Evolutionary conservation across 2,888 invertebrate species (phyloP).

Genomic region (Ectemnius cavifrons): DNA sequence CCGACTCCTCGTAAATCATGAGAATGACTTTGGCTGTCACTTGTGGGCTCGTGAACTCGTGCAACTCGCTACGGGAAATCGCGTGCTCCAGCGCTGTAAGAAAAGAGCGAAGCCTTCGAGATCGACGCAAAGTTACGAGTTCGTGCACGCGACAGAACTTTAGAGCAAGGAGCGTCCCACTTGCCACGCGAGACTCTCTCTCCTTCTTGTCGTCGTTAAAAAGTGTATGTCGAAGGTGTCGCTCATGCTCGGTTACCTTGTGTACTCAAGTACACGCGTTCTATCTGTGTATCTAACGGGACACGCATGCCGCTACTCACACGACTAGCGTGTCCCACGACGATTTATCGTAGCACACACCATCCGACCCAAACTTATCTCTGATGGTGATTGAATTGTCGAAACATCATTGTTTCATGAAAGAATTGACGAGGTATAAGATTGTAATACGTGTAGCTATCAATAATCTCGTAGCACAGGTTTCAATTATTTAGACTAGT

Average conservation of each 20-base stretch:
- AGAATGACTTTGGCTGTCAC: conserved; percentile 45
- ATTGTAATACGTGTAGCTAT: conserved; percentile 33
- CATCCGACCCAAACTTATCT: too few species aligned
- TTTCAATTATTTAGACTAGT: conserved; percentile 54
- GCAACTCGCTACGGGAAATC: conserved; percentile 48
- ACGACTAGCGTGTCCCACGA: neutral
- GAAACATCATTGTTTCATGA: conserved; percentile 4
- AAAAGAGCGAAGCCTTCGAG: conserved; percentile 54
- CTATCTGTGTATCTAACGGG: conserved; percentile 7
- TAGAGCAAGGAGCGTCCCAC: conserved; percentile 41
- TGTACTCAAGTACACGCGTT: conserved; percentile 2
- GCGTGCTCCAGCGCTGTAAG: conserved; percentile 57
- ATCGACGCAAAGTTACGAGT: conserved; percentile 51
- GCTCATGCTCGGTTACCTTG: conserved; percentile 11
- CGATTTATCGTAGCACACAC: too few species aligned
- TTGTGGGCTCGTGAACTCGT: conserved; percentile 34
- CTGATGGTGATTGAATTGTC: neutral
- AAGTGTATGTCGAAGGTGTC: conserved; percentile 34
- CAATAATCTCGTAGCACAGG: too few species aligned
- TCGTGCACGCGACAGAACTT: conserved; percentile 56
- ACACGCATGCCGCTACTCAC: conserved; percentile 7
- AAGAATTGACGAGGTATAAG: conserved; percentile 17
- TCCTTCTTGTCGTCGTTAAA: conserved; percentile 49
- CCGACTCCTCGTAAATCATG: conserved; percentile 50
- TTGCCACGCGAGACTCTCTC: conserved; percentile 38